phyloP scores from a whole-genome alignment of 2,797 vertebrate species.

The Sebastes umbrosus region DNA sequence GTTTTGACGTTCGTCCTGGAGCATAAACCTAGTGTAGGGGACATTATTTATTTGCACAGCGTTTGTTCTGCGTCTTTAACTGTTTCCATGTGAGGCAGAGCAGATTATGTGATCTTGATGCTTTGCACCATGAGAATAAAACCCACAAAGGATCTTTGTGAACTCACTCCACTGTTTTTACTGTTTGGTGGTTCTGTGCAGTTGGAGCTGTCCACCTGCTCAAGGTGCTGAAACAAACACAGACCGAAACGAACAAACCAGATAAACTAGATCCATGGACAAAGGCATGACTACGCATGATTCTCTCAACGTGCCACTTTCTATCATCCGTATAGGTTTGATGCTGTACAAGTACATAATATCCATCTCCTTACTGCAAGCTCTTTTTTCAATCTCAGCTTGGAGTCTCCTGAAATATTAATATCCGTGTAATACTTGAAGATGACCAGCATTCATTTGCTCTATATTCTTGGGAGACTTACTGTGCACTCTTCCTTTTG shows the following conservation, averaged over 20 bases:
- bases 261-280: neutral
- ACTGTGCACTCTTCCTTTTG: neutral
- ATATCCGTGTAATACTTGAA: constrained; percentile 53
- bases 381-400: constrained; percentile 57
- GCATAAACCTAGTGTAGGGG: neutral
- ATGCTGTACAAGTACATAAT: neutral
- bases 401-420: constrained; percentile 71
- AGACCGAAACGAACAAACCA: neutral
- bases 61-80: neutral
- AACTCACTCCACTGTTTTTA: neutral
- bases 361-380: constrained; percentile 1
- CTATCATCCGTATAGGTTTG: neutral
- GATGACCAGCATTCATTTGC: constrained; percentile 29
- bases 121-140: neutral
- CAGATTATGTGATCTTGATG: neutral
- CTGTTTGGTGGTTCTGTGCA: constrained; percentile 5
- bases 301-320: neutral
- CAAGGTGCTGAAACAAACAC: constrained; percentile 34
- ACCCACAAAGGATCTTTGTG: neutral
- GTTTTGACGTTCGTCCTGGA: neutral
- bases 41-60: neutral
- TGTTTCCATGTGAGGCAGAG: neutral
- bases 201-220: constrained; percentile 51
- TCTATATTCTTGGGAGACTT: constrained; percentile 2
- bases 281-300: neutral